phyloP scores from a whole-genome alignment of 2,113 vertebrate genomes.

The Orientallactaga bullata region DNA sequence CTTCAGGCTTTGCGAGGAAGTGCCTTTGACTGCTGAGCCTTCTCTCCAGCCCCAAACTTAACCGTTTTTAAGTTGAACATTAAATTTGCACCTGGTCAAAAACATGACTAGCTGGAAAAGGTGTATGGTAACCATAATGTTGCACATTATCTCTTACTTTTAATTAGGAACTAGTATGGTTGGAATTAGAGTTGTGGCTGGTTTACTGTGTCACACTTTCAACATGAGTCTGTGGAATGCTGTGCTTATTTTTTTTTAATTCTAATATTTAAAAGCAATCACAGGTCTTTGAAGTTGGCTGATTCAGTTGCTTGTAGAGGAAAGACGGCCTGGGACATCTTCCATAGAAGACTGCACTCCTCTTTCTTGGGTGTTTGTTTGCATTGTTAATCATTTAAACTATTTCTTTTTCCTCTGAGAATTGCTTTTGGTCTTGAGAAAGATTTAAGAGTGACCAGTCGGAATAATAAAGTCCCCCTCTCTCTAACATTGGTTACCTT shows the following conservation, averaged over 20 bases:
- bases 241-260: slow-evolving; percentile 44
- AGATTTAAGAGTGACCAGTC: background rate
- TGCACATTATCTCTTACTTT: background rate
- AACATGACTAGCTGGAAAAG: background rate
- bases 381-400: slow-evolving; percentile 58
- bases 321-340: background rate
- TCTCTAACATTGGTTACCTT: background rate
- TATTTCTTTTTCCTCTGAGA: slow-evolving; percentile 11
- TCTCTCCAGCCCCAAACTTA: too few species aligned
- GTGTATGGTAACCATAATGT: background rate
- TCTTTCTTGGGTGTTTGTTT: slow-evolving; percentile 44
- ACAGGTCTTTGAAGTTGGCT: background rate
- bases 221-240: background rate
- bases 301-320: background rate
- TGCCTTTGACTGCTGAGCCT: too few species aligned
- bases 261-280: background rate
- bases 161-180: background rate
- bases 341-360: slow-evolving; percentile 39
- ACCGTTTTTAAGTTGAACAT: slow-evolving; percentile 33
- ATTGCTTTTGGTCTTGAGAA: slow-evolving; percentile 33
- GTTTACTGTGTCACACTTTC: background rate
- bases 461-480: slow-evolving; percentile 25
- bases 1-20: too few species aligned
- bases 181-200: slow-evolving; percentile 28
- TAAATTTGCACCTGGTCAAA: slow-evolving; percentile 31